These are phyloP conservation scores for Busseola fusca DNA, from an alignment of 2,888 invertebrate genomes.

Conservation along the genomic window DNA sequence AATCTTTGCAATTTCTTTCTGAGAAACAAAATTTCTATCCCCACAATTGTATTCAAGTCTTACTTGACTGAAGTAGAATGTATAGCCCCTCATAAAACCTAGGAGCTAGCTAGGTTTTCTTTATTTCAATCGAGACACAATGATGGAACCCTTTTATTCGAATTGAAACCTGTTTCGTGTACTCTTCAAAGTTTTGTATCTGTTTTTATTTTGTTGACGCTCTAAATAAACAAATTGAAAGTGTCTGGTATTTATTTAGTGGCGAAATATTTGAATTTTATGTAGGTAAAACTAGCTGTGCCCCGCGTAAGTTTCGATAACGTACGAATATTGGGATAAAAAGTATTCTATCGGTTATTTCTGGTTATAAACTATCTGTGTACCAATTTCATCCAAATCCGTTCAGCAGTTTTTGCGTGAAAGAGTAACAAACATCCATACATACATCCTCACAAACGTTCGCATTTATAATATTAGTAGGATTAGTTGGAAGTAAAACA, in stretches of 20 bases:
- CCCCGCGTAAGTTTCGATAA: too few species aligned
- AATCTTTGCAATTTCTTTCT: neutral
- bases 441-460: too few species aligned
- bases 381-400: too few species aligned
- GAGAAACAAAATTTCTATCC: neutral
- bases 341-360: too few species aligned
- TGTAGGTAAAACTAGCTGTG: neutral
- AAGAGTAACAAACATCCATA: too few species aligned
- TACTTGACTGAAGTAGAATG: slow-evolving; percentile 5
- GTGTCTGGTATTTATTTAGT: slow-evolving; percentile 8
- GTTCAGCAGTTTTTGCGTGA: too few species aligned
- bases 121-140: slow-evolving; percentile 27
- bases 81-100: slow-evolving; percentile 27
- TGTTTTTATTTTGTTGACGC: slow-evolving; percentile 3
- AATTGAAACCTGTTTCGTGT: slow-evolving; percentile 43
- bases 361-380: too few species aligned
- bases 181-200: slow-evolving; percentile 4
- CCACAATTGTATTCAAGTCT: neutral
- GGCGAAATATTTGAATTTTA: neutral
- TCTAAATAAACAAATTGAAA: slow-evolving; percentile 14
- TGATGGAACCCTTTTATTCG: slow-evolving; percentile 43
- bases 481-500: too few species aligned
- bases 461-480: too few species aligned
- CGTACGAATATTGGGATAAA: too few species aligned
- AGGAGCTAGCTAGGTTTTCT: slow-evolving; percentile 17